Evolutionary conservation across 2,113 vertebrate genomes (phyloP).

Genomic region (Polypterus senegalus): DNA sequence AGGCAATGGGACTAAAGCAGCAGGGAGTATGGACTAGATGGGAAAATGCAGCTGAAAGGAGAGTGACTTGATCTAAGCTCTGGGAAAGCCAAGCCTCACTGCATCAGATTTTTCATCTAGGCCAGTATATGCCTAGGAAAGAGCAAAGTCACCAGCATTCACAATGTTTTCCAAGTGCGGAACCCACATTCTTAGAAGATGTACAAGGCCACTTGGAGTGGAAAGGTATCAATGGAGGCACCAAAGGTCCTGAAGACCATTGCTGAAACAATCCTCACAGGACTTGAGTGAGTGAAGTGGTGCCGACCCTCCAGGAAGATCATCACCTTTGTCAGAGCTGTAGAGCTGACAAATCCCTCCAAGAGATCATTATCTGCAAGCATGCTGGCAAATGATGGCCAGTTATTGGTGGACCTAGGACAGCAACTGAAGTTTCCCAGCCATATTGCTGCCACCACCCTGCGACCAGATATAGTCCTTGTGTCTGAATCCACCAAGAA

Average conservation of each 20-base stretch:
- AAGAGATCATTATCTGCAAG: too few relatives aligned
- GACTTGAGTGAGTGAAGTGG: constrained; percentile 1
- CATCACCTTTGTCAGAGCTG: constrained; percentile 8
- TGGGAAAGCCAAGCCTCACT: too few relatives aligned
- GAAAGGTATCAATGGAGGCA: background rate
- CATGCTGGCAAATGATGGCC: too few relatives aligned
- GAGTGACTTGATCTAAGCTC: background rate
- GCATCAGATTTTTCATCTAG: constrained; percentile 4
- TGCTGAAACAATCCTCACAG: constrained; percentile 7
- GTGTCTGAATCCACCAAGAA: too few relatives aligned
- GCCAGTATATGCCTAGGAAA: background rate
- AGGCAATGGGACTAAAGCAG: background rate
- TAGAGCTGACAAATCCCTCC: background rate
- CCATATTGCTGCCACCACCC: too few relatives aligned
- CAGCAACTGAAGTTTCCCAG: too few relatives aligned
- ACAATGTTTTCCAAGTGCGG: too few relatives aligned
- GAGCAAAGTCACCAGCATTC: constrained; percentile 2
- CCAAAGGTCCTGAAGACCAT: constrained; percentile 7
- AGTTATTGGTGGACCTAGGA: too few relatives aligned
- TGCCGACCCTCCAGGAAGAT: constrained; percentile 1
- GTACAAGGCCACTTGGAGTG: background rate
- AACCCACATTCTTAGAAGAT: background rate
- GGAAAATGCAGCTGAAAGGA: background rate
- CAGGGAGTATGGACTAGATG: constrained; percentile 7
- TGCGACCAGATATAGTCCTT: too few relatives aligned